These are phyloP conservation scores for Bucorvus abyssinicus DNA, from an alignment of 2,797 vertebrate genomes.

Conservation along the genomic window DNA sequence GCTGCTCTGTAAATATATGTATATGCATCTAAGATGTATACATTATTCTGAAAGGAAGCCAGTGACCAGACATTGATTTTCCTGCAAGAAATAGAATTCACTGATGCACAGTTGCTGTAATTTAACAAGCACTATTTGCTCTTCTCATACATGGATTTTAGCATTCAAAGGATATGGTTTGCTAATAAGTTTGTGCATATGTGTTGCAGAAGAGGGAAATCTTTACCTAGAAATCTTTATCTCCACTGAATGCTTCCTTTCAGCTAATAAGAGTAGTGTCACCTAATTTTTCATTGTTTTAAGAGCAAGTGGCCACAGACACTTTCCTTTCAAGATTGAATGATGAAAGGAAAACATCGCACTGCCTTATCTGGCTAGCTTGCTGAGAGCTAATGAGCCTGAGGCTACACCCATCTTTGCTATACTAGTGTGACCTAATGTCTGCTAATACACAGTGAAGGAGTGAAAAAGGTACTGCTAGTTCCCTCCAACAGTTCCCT, in stretches of 20 bases:
- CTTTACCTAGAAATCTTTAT: constrained; percentile 69
- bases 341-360: constrained; percentile 83
- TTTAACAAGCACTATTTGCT: constrained; percentile 1
- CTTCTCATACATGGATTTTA: not conserved
- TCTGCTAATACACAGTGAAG: constrained; percentile 76
- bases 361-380: constrained; percentile 78
- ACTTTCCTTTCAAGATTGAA: constrained; percentile 84
- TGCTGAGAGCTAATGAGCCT: constrained; percentile 83
- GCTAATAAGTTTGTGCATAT: not conserved
- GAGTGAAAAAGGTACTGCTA: constrained; percentile 72
- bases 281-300: constrained; percentile 85
- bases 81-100: not conserved
- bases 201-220: constrained; percentile 5
- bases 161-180: not conserved
- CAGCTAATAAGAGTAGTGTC: constrained; percentile 79
- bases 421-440: constrained; percentile 78
- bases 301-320: constrained; percentile 80
- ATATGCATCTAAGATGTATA: not conserved
- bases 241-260: constrained; percentile 54
- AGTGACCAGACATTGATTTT: constrained; percentile 27
- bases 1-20: constrained; percentile 9
- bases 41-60: constrained; percentile 15
- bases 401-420: constrained; percentile 78
- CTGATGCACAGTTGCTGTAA: not conserved
- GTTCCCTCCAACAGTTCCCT: constrained; percentile 69